Evolutionary conservation across 2,888 invertebrate species (phyloP).

Genomic region (Campoletis raptor): DNA sequence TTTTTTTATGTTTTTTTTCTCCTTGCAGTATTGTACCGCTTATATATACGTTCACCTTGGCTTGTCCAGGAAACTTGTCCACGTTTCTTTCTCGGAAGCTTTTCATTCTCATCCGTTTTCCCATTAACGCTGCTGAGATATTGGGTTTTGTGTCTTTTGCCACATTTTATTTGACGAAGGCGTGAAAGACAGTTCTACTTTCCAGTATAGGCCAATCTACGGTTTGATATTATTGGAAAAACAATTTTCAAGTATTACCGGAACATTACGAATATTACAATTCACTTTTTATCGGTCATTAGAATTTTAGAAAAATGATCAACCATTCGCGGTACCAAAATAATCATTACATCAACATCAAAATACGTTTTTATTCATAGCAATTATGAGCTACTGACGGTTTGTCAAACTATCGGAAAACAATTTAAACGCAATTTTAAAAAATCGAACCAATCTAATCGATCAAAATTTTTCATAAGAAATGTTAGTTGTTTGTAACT

Average conservation of each 20-base stretch:
- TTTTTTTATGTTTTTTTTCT: constrained; percentile 7
- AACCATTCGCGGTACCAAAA: not conserved
- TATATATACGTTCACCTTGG: not conserved
- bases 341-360: no score
- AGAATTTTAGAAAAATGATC: not conserved
- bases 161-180: constrained; percentile 1
- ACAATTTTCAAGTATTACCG: not conserved
- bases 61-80: constrained; percentile 38
- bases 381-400: no score
- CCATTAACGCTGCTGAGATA: constrained; percentile 29
- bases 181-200: not conserved
- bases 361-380: no score
- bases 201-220: not conserved
- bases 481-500: not conserved
- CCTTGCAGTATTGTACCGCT: not conserved
- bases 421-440: no score
- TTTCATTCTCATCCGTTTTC: constrained; percentile 42
- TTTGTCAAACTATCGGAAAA: no score
- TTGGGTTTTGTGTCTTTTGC: not conserved
- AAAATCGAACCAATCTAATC: not conserved
- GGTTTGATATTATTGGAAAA: not conserved
- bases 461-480: not conserved
- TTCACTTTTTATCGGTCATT: no score
- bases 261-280: not conserved
- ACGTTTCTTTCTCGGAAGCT: constrained; percentile 39